A percentile compares a stretch with the other conserved stretches of the same genome.
These are phyloP conservation scores for Neomorphus geoffroyi DNA, from an alignment of 2,797 vertebrate species.

Conservation along the genomic window DNA sequence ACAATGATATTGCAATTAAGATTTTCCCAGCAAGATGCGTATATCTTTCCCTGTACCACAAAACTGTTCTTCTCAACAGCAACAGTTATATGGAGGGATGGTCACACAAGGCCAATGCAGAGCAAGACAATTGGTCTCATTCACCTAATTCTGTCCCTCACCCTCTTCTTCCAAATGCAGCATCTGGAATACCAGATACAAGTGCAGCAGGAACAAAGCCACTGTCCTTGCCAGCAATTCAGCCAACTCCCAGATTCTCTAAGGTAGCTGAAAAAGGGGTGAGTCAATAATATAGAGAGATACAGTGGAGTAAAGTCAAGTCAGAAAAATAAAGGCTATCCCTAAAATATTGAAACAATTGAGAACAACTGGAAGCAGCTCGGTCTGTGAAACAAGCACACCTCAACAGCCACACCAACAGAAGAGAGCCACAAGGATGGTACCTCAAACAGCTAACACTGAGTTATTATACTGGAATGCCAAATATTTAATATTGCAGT, in stretches of 20 bases:
- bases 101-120: background rate
- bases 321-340: background rate
- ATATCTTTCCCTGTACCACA: background rate
- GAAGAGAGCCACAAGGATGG: background rate
- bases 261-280: background rate
- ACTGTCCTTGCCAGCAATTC: background rate
- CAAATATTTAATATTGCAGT: constrained; percentile 24
- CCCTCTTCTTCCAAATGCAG: background rate
- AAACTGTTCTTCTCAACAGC: background rate
- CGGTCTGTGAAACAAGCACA: background rate
- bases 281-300: background rate
- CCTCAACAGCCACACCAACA: background rate
- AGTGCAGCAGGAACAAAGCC: background rate
- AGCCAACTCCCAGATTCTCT: background rate
- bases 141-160: background rate
- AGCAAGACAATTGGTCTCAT: background rate
- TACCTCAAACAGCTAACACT: background rate
- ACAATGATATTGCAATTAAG: background rate
- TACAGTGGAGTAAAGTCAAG: background rate
- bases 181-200: background rate
- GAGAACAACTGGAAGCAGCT: background rate
- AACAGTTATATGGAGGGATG: too few species aligned
- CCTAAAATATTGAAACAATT: background rate
- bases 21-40: background rate
- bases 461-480: constrained; percentile 9